Percentiles rank a stretch among this genome's conserved stretches.
These are phyloP conservation scores for Oxycera nigricornis DNA, from an alignment of 2,888 invertebrate species.

Conservation along the genomic window DNA sequence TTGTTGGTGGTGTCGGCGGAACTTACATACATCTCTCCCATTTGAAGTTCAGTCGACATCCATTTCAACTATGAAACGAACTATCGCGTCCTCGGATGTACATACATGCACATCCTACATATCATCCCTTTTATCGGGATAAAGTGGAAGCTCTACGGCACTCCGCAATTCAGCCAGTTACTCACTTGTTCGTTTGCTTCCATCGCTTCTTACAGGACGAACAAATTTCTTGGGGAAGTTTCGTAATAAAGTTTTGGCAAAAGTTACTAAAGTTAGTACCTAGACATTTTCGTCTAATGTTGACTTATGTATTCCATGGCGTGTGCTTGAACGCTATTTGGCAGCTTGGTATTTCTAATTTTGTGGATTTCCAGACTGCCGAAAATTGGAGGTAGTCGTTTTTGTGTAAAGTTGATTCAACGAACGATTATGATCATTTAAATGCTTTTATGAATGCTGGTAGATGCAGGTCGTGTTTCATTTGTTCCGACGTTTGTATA, in stretches of 20 bases:
- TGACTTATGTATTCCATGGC: conserved; percentile 2
- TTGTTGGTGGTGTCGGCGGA: background rate
- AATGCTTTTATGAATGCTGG: background rate
- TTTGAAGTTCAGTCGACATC: background rate
- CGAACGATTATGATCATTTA: background rate
- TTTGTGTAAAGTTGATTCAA: background rate
- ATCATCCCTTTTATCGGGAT: background rate
- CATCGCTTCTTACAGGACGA: conserved; percentile 28
- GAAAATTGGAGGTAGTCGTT: background rate
- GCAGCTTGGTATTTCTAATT: background rate
- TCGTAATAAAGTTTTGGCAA: conserved; percentile 38
- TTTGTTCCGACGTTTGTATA: too few relatives aligned
- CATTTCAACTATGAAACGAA: background rate
- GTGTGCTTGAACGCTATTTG: background rate
- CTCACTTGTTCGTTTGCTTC: conserved; percentile 1
- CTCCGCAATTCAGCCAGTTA: background rate
- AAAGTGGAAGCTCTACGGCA: background rate
- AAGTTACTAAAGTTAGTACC: conserved; percentile 15
- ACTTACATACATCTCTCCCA: background rate
- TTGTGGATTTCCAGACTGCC: background rate
- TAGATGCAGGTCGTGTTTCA: background rate
- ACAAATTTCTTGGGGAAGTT: conserved; percentile 34
- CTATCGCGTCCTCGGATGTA: background rate
- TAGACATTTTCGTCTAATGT: conserved; percentile 11
- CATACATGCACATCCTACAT: conserved; percentile 6